Evolutionary conservation across 2,797 vertebrate genomes (phyloP).

Genomic region (Naso thynnoides): DNA sequence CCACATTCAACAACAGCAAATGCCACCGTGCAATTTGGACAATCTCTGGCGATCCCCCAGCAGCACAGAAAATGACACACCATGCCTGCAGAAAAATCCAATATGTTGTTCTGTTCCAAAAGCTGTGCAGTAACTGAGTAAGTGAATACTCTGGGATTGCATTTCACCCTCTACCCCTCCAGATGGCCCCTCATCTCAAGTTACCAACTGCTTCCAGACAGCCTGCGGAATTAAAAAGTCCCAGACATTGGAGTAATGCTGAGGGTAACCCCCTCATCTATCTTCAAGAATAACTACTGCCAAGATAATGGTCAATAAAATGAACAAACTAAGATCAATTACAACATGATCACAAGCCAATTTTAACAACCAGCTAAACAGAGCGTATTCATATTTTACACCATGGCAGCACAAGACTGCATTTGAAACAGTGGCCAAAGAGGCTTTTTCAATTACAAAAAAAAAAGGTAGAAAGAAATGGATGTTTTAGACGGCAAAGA

Average conservation of each 20-base stretch:
- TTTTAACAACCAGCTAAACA: too few relatives aligned
- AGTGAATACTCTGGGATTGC: slow-evolving; percentile 63
- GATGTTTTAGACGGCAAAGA: neutral
- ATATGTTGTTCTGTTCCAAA: slow-evolving; percentile 58
- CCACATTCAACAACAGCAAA: slow-evolving; percentile 16
- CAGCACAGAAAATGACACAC: slow-evolving; percentile 52
- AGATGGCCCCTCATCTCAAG: slow-evolving; percentile 67
- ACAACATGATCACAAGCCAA: neutral
- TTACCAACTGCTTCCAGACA: slow-evolving; percentile 57
- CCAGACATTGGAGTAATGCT: neutral
- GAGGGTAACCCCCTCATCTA: neutral
- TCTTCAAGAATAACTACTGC: neutral
- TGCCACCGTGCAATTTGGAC: slow-evolving; percentile 7
- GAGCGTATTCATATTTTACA: too few relatives aligned
- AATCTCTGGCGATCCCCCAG: slow-evolving; percentile 23
- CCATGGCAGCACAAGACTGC: neutral
- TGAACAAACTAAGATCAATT: slow-evolving; percentile 14
- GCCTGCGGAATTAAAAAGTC: slow-evolving; percentile 33
- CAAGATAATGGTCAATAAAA: slow-evolving; percentile 10
- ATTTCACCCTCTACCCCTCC: slow-evolving; percentile 58
- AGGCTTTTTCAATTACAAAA: neutral
- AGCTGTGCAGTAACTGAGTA: slow-evolving; percentile 50
- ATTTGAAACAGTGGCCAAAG: neutral
- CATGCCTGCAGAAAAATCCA: slow-evolving; percentile 68
- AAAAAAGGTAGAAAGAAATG: neutral